Base-by-base conservation (phyloP, 1,140 invertebrate genomes). In the Dryas iulia region DNA sequence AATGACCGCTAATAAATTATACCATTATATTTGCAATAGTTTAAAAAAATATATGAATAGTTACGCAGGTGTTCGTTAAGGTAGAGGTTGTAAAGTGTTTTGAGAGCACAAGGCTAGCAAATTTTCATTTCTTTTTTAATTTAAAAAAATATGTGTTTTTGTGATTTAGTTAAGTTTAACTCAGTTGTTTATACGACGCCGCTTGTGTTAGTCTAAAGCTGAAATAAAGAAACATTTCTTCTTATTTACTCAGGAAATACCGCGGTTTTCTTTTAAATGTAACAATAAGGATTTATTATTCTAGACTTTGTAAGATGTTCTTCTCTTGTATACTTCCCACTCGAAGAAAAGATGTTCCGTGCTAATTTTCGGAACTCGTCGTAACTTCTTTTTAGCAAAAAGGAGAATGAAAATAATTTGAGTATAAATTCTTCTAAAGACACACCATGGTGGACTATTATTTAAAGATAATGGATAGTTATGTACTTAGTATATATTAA, bases 1-100 rank as follows among this genome's bases (percentile, higher is more conserved):
- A 59, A 60, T 60, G 58, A 47, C 59, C 31, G 39, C 39, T 18
- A 47, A 47, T 47, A 47, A 47, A 47, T 47, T 21, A 47, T 10
- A 47, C 18, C 12, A 25, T 56, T 25, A 14, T 56, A 47, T 47
- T 47, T 47, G 39, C 39, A 47, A 47, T 10, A 47, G 39, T 3
- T 1, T 14, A 18, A 47, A 47, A 47, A 47, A 47, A 47, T 47
- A 21, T 47, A 18, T 47, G 39, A 47, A 47, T 47, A 47, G 39
- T 47, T 47, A 47, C 39, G 18, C 39, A 47, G 39, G 39, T 47
- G 39, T 21, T 47, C 39, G 18, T n/a, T 47, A 8, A 47, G 18
- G 18, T 21, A 47, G 1, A 14, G 8, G 39, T 47, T 47, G 39
- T 47, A 21, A 39, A 39, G 14, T 18, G 18, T 47, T 47, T 21